Evolutionary conservation across 2,113 vertebrate species (phyloP).

Genomic region (Arenaria interpres): DNA sequence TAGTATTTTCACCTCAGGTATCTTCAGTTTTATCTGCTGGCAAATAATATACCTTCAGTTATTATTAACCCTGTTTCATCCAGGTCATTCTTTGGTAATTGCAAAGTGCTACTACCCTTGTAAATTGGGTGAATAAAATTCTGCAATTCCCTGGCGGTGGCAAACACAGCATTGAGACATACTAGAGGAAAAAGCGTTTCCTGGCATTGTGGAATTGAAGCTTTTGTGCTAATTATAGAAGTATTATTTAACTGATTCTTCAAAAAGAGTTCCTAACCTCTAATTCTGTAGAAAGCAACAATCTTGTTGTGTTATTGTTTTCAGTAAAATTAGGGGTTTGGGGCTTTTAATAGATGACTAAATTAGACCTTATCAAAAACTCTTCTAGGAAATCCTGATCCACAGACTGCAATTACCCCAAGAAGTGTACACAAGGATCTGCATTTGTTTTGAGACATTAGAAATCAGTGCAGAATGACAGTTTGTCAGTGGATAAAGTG

Average conservation of each 20-base stretch:
- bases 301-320: neutral
- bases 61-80: neutral
- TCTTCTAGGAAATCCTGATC: neutral
- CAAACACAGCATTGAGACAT: neutral
- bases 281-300: neutral
- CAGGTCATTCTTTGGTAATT: neutral
- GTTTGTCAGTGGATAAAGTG: neutral
- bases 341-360: neutral
- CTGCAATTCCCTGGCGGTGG: neutral
- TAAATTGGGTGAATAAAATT: neutral
- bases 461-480: neutral
- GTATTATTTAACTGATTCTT: neutral
- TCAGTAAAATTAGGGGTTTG: neutral
- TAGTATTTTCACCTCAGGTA: neutral
- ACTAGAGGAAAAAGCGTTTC: neutral
- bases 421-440: neutral
- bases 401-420: neutral
- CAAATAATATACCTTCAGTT: neutral
- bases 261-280: neutral
- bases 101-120: neutral
- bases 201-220: neutral
- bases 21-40: neutral
- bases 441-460: constrained; percentile 3
- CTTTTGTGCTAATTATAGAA: neutral
- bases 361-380: neutral